Percentiles rank a stretch among this genome's conserved stretches.
These are phyloP conservation scores for Tubulanus polymorphus DNA, from an alignment of 2,888 invertebrate genomes.

Conservation along the genomic window DNA sequence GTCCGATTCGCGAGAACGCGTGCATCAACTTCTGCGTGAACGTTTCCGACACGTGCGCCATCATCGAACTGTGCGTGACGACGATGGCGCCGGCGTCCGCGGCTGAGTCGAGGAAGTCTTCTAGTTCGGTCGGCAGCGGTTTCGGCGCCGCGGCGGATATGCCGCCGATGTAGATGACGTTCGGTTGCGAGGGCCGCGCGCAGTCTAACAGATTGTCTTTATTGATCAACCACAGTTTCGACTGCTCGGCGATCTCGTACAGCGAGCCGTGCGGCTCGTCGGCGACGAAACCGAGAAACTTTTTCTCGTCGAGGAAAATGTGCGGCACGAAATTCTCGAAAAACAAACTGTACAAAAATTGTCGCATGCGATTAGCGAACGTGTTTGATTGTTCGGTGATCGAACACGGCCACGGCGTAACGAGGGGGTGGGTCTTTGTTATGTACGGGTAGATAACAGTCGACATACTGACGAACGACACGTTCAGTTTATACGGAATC, in stretches of 20 bases:
- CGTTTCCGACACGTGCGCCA: conserved; percentile 12
- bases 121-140: conserved; percentile 18
- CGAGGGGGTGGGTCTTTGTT: neutral
- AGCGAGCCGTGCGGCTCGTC: neutral
- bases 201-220: conserved; percentile 22
- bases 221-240: conserved; percentile 21
- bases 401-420: neutral
- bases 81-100: conserved; percentile 25
- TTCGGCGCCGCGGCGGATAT: conserved; percentile 15
- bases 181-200: conserved; percentile 20
- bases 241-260: neutral
- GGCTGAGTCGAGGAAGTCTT: conserved; percentile 20
- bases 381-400: neutral
- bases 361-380: neutral
- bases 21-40: conserved; percentile 14
- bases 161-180: conserved; percentile 23
- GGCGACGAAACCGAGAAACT: neutral
- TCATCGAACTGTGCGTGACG: conserved; percentile 25
- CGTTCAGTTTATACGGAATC: conserved; percentile 14
- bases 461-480: conserved; percentile 11
- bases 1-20: conserved; percentile 17
- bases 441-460: neutral
- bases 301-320: neutral
- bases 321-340: neutral
- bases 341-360: neutral